phyloP scores from a whole-genome alignment of 2,888 invertebrate genomes.

The Thymelicus sylvestris region DNA sequence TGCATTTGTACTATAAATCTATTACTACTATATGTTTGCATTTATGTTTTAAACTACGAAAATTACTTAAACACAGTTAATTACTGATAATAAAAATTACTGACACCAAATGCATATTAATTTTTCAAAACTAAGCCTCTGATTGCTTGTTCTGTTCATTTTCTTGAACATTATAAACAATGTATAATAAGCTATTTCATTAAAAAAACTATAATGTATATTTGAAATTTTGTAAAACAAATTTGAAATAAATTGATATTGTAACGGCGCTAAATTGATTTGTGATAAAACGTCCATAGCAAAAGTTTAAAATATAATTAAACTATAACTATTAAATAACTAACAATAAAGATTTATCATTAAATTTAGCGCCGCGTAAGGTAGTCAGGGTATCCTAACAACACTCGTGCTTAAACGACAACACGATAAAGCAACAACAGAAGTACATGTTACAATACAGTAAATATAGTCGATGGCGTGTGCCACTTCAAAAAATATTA shows the following conservation, averaged over 20 bases:
- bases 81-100: conserved; percentile 20
- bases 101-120: conserved; percentile 12
- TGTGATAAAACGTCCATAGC: conserved; percentile 45
- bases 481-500: conserved; percentile 74
- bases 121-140: conserved; percentile 32
- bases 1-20: conserved; percentile 46
- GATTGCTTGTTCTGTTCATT: conserved; percentile 26
- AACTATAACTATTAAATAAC: conserved; percentile 45
- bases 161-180: conserved; percentile 17
- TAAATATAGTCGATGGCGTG: conserved; percentile 85
- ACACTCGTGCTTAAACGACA: conserved; percentile 80
- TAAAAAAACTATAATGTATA: conserved; percentile 8
- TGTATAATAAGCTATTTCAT: conserved; percentile 3
- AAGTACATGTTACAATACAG: conserved; percentile 76
- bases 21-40: conserved; percentile 23
- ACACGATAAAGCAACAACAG: conserved; percentile 81
- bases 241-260: conserved; percentile 42
- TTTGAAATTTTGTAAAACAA: conserved; percentile 31
- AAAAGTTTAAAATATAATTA: conserved; percentile 45
- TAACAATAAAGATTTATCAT: conserved; percentile 44
- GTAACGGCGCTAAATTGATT: conserved; percentile 63
- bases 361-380: conserved; percentile 67
- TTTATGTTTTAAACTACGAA: conserved; percentile 19
- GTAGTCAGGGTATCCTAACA: conserved; percentile 70
- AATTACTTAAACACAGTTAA: conserved; percentile 24